Evolutionary conservation across 2,888 invertebrate species (phyloP), one percentile per base, ranked within the genome.

Genomic region (Pachliopta kotzebuea): DNA sequence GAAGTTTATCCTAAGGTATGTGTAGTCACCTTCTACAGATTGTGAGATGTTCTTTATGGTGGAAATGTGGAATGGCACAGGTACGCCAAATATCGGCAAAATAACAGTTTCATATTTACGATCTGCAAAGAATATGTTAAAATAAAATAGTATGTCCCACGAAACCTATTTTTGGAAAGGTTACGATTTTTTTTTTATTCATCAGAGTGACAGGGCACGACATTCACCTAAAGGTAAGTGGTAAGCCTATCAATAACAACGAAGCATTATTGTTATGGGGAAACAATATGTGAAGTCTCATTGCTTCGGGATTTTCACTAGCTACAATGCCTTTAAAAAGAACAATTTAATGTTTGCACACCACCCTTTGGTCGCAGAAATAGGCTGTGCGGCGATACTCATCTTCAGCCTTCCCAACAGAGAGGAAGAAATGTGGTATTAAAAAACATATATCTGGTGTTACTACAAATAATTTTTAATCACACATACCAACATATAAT

Each of bases 41-140:
- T 98, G 98, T 0, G 98, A 98, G 77, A 99, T 98, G 84, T 99
- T 99, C 93, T 99, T 99, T 62, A 99, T 98, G 8, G 98, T 99
- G 6, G 99, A 98, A 82, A 99, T 99, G 84, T 99, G 99, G 86
- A 98, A 99, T 62, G 99, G 99, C 67, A 98, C 98, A 0, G 99
- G 96, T 56, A 98, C 93, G 66, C 99, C 99, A 92, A 98, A 99
- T 73, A 99, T 95, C 2, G 99, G 99, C 78, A 99, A 88, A 71
- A 99, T 98, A n/a, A 99, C 96, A 1, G 99, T 98, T 88, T 99
- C 99, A 83, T 98, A 98, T 89, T 98, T 98, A 75, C 96, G 96
- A 91, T 99, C 98, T 96, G 88, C 63, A 92, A 65, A 17, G 7
- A 31, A 49, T 17, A 37, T 50, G 8, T 20, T 3, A 37, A 20